A percentile compares a stretch with the other conserved stretches of the same genome.
Conservation (phyloP, 2,888 invertebrate genomes). For the Apamea monoglypha region DNA sequence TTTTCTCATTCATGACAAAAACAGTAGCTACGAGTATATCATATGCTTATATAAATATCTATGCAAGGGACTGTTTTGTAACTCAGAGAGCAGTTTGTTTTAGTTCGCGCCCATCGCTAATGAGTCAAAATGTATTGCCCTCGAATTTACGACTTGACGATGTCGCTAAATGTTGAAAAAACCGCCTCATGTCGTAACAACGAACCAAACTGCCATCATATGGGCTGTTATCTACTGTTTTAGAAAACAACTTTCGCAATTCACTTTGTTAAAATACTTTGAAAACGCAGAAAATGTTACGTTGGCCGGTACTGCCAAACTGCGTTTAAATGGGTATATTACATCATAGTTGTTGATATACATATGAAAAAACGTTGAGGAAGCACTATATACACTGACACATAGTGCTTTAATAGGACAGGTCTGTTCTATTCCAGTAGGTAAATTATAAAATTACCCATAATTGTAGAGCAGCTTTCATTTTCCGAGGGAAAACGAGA, state of each 20-base stretch:
- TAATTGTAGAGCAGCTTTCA: background rate
- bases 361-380: conserved; percentile 18
- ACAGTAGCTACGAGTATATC: conserved; percentile 13
- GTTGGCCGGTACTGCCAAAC: conserved; percentile 38
- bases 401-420: background rate
- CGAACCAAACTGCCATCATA: conserved; percentile 75
- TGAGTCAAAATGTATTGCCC: conserved; percentile 80
- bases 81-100: conserved; percentile 67
- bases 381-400: background rate
- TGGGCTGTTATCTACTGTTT: conserved; percentile 71
- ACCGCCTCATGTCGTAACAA: conserved; percentile 80
- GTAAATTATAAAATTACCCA: background rate
- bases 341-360: conserved; percentile 23
- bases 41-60: conserved; percentile 42
- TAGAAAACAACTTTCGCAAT: conserved; percentile 76
- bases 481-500: background rate
- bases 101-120: conserved; percentile 81
- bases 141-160: conserved; percentile 81
- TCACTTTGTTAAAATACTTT: conserved; percentile 65
- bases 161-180: conserved; percentile 84
- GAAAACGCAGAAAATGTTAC: conserved; percentile 58
- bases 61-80: conserved; percentile 63
- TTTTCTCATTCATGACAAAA: conserved; percentile 26
- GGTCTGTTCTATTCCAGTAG: background rate
- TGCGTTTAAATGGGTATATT: conserved; percentile 29